These are phyloP conservation scores for Barnardius zonarius DNA, from an alignment of 2,113 vertebrate genomes.

Conservation along the genomic window DNA sequence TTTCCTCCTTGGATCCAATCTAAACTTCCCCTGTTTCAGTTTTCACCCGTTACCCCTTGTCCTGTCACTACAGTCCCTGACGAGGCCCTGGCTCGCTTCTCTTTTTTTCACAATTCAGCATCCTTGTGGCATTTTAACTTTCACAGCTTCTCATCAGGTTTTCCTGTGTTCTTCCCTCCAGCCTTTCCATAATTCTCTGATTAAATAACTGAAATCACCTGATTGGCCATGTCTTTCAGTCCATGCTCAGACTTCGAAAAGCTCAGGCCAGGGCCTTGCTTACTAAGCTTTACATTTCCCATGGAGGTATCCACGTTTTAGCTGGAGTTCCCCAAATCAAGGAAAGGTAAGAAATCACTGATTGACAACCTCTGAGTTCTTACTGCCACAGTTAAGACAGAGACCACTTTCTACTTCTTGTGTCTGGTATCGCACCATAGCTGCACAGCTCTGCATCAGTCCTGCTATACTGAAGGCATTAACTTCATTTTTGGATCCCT, in stretches of 20 bases:
- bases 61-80: too few relatives aligned
- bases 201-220: background rate
- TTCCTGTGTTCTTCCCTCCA: background rate
- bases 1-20: too few relatives aligned
- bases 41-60: too few relatives aligned
- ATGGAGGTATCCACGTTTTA: background rate
- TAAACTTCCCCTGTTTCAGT: too few relatives aligned
- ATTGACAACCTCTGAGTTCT: background rate
- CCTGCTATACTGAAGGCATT: fast-evolving
- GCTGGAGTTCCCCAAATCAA: background rate
- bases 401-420: background rate
- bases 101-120: background rate
- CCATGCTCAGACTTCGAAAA: background rate
- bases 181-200: background rate
- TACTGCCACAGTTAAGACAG: background rate
- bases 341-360: background rate
- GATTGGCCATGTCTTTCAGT: background rate
- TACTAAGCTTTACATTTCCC: background rate
- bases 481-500: background rate
- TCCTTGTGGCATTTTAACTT: background rate
- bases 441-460: background rate
- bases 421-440: background rate
- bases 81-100: background rate
- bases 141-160: background rate
- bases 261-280: background rate